Base-by-base conservation (phyloP, 2,797 vertebrate species). In the Vireo griseus region DNA sequence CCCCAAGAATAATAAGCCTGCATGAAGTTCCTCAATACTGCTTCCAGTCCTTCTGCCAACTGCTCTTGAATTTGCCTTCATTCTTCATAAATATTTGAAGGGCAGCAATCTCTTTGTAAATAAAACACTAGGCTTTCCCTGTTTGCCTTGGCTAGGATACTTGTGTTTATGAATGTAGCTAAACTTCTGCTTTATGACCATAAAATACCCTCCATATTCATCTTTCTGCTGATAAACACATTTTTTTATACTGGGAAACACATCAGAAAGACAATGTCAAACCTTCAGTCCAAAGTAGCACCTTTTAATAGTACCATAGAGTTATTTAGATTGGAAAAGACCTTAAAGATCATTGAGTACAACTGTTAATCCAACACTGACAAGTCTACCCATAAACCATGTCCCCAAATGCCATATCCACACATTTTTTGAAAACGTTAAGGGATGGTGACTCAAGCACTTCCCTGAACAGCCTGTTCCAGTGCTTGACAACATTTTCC, bases 1-100 rank as follows among this genome's bases (percentile, higher is more conserved):
- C 42, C 25, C 47, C 54, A 71, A 69, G 62, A 90, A 86, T 82
- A 89, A 82, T 58, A 91, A 88, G 16, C 65, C 77, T 86, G 40
- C 18, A 48, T 42, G 42, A 91, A 91, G 57, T 83, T 50, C 58
- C 12, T 78, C 79, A 69, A 44, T 72, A 80, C 31, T 78, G 22
- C 58, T 92, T 92, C 73, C 61, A 84, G 9, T 58, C 22, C 25
- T 86, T 54, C 79, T 94, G 88, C 88, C 96, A 96, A 51, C 69
- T 82, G 78, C 48, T 94, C 72, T 91, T 91, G 65, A 86, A 75
- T 90, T 77, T 83, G 57, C 47, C 95, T 90, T 91, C 73, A n/a
- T 86, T 92, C 68, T 90, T 75, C 54, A 45, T 75, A 95, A 96
- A 91, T 88, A 95, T 92, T 94, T 95, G 90, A 86, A 94, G 87